phyloP scores from a whole-genome alignment of 2,113 vertebrate genomes.

The Myodes glareolus region DNA sequence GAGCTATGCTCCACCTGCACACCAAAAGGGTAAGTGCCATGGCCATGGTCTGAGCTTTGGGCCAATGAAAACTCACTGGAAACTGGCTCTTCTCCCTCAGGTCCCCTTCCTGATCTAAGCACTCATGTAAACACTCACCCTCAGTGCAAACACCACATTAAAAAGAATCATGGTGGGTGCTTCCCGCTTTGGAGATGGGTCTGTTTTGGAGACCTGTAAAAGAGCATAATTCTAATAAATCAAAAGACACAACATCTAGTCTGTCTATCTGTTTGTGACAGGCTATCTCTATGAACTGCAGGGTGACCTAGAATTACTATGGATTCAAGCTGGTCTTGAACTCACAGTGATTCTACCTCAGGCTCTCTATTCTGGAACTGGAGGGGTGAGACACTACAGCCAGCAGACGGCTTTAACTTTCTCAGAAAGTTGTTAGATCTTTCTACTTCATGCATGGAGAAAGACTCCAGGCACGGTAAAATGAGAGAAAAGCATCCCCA shows the following conservation, averaged over 20 bases:
- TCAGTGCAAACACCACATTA: slow-evolving; percentile 97
- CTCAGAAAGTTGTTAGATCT: neutral
- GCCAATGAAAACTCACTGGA: rapidly evolving
- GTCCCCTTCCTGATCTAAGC: neutral
- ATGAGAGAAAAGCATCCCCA: neutral
- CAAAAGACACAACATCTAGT: neutral
- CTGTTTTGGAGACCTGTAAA: slow-evolving; percentile 94
- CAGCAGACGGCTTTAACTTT: neutral
- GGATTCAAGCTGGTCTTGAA: neutral
- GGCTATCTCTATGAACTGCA: neutral
- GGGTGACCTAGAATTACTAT: neutral
- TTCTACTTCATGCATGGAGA: neutral
- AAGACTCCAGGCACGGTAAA: neutral
- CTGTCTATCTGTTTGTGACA: neutral
- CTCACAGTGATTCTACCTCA: neutral
- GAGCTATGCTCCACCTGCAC: neutral
- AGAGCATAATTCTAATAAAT: slow-evolving; percentile 59
- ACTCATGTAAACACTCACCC: slow-evolving; percentile 88
- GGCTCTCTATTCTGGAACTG: neutral
- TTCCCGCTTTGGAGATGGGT: slow-evolving; percentile 98
- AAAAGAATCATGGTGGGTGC: slow-evolving; percentile 99
- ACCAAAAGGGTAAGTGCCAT: no score
- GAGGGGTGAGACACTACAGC: neutral
- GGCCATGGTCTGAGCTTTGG: neutral
- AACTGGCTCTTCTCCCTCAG: neutral